Percentiles rank a stretch among this genome's conserved stretches.
These are phyloP conservation scores for Ctena decussata DNA, from an alignment of 2,888 invertebrate genomes.

Conservation along the genomic window DNA sequence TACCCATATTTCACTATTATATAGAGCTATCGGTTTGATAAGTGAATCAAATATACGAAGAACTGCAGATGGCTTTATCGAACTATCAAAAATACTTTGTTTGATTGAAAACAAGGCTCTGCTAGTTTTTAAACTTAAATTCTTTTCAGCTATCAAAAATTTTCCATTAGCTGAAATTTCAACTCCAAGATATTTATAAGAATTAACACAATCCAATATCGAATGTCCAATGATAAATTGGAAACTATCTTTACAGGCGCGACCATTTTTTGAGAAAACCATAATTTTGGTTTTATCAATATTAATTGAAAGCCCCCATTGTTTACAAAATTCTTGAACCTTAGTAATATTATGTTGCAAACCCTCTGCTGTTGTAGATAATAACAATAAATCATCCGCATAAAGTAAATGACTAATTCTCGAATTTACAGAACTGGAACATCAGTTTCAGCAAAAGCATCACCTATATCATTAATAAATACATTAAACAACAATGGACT, in stretches of 20 bases:
- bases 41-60: neutral
- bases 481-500: neutral
- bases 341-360: neutral
- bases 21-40: neutral
- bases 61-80: neutral
- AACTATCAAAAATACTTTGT: neutral
- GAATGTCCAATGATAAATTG: neutral
- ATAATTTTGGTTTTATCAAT: neutral
- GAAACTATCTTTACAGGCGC: neutral
- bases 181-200: neutral
- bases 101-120: neutral
- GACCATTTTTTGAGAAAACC: neutral
- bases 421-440: neutral
- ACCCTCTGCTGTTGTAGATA: neutral
- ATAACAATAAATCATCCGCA: constrained; percentile 1
- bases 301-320: neutral
- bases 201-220: neutral
- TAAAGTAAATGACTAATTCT: neutral
- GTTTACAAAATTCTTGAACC: neutral
- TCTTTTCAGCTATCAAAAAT: neutral
- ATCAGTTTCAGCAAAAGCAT: neutral
- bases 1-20: neutral
- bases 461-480: neutral
- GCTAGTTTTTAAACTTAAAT: neutral
- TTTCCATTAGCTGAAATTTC: neutral